Evolutionary conservation across 2,888 invertebrate genomes (phyloP).

Genomic region (Ptychoptera albimana): DNA sequence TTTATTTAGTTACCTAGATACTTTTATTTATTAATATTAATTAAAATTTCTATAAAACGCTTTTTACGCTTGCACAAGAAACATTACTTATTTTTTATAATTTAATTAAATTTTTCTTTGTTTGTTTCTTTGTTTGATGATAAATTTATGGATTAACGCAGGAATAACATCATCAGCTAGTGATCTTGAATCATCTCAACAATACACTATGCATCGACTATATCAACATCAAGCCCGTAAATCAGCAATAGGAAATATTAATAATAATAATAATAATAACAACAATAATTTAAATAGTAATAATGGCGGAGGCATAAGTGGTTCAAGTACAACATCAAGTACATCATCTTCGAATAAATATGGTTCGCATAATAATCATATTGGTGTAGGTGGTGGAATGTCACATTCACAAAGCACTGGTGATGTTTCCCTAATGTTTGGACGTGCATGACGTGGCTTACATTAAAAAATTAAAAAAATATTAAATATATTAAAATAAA

Average conservation of each 20-base stretch:
- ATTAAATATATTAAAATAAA: neutral
- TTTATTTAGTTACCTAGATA: too few species aligned
- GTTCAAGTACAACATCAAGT: constrained; percentile 3
- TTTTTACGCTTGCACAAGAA: too few species aligned
- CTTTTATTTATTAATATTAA: too few species aligned
- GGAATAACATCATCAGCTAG: constrained; percentile 26
- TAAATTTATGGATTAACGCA: constrained; percentile 1
- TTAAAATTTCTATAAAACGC: too few species aligned
- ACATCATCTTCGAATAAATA: constrained; percentile 2
- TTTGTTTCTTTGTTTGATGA: neutral
- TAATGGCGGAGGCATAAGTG: neutral
- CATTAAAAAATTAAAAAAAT: too few species aligned
- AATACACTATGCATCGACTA: constrained; percentile 28
- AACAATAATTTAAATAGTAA: constrained; percentile 4
- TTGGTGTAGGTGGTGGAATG: constrained; percentile 21
- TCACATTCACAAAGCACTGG: constrained; percentile 48
- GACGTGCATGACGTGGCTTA: constrained; percentile 40
- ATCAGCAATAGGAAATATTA: neutral
- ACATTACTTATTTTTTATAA: neutral
- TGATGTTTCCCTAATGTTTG: constrained; percentile 46
- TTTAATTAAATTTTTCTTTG: neutral
- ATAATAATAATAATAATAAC: constrained; percentile 5
- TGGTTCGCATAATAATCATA: constrained; percentile 11
- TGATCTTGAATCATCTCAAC: constrained; percentile 27
- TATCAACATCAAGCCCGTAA: constrained; percentile 18